A percentile compares a stretch with the other conserved stretches of the same genome.
phyloP scores from a whole-genome alignment of 2,888 invertebrate species.

The Cephus spinipes region DNA sequence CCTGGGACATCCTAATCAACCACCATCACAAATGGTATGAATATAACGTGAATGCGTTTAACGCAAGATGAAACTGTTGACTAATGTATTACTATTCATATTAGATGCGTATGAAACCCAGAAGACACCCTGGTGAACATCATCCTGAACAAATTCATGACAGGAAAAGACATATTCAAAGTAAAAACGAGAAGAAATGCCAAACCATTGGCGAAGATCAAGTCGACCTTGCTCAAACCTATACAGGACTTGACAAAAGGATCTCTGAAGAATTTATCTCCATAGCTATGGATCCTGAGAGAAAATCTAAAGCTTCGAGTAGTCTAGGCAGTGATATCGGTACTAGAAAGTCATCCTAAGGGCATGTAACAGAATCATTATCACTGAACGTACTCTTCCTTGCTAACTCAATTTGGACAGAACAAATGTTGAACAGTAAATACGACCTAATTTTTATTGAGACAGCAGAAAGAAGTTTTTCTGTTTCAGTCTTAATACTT shows the following conservation, averaged over 20 bases:
- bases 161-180: constrained; percentile 44
- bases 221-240: constrained; percentile 57
- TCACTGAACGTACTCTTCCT: no score
- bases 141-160: constrained; percentile 44
- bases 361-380: no score
- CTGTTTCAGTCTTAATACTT: no score
- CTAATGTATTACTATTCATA: not conserved
- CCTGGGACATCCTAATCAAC: constrained; percentile 51
- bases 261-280: constrained; percentile 63
- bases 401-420: no score
- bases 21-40: constrained; percentile 57
- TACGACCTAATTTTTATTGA: no score
- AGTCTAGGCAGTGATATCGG: constrained; percentile 58
- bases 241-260: constrained; percentile 62
- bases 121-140: constrained; percentile 50
- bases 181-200: constrained; percentile 47
- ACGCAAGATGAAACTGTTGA: not conserved
- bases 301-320: constrained; percentile 58
- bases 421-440: no score
- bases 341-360: constrained; percentile 15
- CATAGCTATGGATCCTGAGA: constrained; percentile 63
- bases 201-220: constrained; percentile 56
- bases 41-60: not conserved
- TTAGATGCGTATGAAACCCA: constrained; percentile 53
- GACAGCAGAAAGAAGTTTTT: no score